Percentiles rank a stretch among this genome's conserved stretches.
phyloP scores from a whole-genome alignment of 2,888 invertebrate species.

The Colletes collaris region DNA sequence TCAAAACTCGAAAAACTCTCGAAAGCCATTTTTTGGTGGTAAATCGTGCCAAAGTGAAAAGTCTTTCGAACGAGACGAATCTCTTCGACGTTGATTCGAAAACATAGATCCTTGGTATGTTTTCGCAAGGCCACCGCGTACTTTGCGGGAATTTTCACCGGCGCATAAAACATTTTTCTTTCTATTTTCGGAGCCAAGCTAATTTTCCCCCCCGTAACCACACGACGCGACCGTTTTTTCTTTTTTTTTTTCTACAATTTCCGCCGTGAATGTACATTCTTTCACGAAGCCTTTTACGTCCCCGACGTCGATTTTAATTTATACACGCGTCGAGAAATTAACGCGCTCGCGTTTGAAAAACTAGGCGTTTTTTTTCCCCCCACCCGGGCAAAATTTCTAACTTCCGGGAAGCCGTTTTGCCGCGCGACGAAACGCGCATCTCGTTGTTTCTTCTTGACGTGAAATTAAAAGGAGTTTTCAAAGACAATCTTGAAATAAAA shows the following conservation, averaged over 20 bases:
- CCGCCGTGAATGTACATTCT: not conserved
- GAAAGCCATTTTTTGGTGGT: constrained; percentile 18
- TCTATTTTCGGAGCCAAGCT: not conserved
- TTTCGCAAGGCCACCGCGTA: not conserved
- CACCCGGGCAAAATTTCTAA: not conserved
- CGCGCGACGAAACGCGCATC: no score
- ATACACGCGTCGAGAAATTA: not conserved
- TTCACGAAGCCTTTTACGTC: not conserved
- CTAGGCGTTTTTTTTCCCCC: no score
- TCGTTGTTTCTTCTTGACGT: no score
- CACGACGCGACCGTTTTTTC: not conserved
- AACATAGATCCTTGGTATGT: not conserved
- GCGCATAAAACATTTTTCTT: constrained; percentile 1
- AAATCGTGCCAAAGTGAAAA: not conserved
- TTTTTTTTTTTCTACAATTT: not conserved
- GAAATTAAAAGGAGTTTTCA: no score
- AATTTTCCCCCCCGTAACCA: not conserved
- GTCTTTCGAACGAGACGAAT: no score
- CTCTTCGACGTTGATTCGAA: not conserved
- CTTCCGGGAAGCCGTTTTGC: no score
- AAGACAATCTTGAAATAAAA: no score
- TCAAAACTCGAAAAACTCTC: no score
- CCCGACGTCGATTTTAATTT: constrained; percentile 9
- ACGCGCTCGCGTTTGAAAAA: no score
- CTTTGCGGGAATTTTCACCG: not conserved